Evolutionary conservation across 1,140 invertebrate species (phyloP), one percentile per base, ranked within the genome.

Genomic region (Tribolium madens): DNA sequence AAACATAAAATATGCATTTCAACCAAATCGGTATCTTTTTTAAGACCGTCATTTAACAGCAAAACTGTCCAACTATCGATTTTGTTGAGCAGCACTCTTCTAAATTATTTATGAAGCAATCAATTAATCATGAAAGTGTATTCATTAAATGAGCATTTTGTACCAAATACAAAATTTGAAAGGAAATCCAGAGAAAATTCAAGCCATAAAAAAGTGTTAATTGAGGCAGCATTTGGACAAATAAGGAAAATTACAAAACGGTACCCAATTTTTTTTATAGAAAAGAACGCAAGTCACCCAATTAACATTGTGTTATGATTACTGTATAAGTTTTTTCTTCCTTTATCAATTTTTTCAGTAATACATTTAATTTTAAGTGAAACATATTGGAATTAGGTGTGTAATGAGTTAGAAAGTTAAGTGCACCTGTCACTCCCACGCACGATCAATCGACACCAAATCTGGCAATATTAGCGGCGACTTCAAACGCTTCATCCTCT

Each of bases 21-120:
- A 57, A 21, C 52, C 52, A 57, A 17, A 18, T 18, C 17, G 52
- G 52, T 18, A 57, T 57, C 17, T 57, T 17, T 50, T 17, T 50
- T 42, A 42, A 42, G 36, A 42, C 9, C 0, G 36, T 2, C 36
- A 42, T 42, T 42, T 10, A 42, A 42, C 2, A 2, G 6, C 26
- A 6, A 31, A 42, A 42, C n/a, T 10, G 36, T 31, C 26, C 26
- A 31, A 42, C 36, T 42, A 42, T 9, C 2, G 9, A 42, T 42
- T 42, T 42, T 10, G n/a, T n/a, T n/a, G 36, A 4, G 7, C 36
- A 42, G 4, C 6, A 42, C 36, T 42, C 3, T 42, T 10, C 7
- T 42, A 2, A 42, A 42, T 42, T 10, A 42, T 42, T 42, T 3
- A 42, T 42, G 6, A 26, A 42, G 36, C 2, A 10, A 42, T n/a